Percentiles rank a stretch among this genome's conserved stretches.
Conservation (phyloP, 37 sponge, comb jelly and placozoan species). For the Lycopodina hypogea region DNA sequence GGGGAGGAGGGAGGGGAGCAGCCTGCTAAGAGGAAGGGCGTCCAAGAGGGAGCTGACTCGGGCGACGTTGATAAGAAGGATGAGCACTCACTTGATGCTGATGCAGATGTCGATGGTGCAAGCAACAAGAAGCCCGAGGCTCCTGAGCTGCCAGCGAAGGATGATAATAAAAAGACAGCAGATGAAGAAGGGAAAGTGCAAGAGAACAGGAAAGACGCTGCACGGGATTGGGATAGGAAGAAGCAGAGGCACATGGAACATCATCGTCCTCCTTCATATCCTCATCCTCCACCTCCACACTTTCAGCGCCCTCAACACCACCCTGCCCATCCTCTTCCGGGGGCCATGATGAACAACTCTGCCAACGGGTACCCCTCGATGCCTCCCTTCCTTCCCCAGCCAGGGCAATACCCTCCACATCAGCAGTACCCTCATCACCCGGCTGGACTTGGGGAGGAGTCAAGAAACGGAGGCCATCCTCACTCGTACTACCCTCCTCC, state of each 20-base stretch:
- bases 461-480: neutral
- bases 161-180: neutral
- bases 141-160: neutral
- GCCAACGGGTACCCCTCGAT: neutral
- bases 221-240: neutral
- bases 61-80: too few species aligned
- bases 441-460: neutral
- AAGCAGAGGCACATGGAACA: neutral
- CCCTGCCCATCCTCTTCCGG: neutral
- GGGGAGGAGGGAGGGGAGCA: neutral
- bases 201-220: neutral
- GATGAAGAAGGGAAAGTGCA: neutral
- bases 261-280: neutral
- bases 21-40: too few species aligned
- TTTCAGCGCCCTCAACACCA: neutral
- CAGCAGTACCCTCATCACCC: neutral
- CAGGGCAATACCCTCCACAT: neutral
- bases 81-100: neutral
- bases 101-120: neutral
- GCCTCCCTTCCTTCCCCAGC: neutral
- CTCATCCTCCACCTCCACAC: neutral
- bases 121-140: neutral
- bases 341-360: too few species aligned
- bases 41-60: neutral
- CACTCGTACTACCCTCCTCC: conserved; percentile 14